Base-by-base conservation (phyloP, 2,797 vertebrate genomes). In the Rhincodon typus region DNA sequence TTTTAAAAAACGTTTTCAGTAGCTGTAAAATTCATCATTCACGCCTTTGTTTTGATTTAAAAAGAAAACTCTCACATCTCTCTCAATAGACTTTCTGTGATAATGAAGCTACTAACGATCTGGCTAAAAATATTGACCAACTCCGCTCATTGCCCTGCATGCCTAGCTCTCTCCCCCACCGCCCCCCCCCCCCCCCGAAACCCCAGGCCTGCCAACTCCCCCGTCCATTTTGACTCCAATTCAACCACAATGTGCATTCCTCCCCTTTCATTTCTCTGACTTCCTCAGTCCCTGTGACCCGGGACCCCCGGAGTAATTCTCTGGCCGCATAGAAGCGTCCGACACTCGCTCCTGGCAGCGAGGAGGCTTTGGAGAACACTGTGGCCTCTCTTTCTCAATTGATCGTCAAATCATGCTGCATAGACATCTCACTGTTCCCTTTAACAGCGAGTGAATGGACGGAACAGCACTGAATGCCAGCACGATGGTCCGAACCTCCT, bases 381-480 rank as follows among this genome's bases (percentile, higher is more conserved):
- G 90, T 42, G 62, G 62, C 90, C 66, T 93, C 90, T 93, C 90
- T 93, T 93, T 69, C 62, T 21, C 90, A 67, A 90, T 69, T 67
- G 34, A 93, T 66, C n/a, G 38, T 4, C 90, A 93, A 69, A 69
- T 42, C 3, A 38, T 10, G 66, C n/a, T 15, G 66, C 62, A 93
- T 93, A 93, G 90, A 42, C 66, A 42, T 69, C 62, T 38, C 90
- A 93, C 62, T 93, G 90, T 93, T 93, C 90, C n/a, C 66, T 66
- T 15, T 6, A 66, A 23, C n/a, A 67, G 90, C 19, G 2, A 69
- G 34, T 93, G 90, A 93, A 93, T 93, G 90, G 62, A 93, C 66
- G 90, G 90, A 69, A 25, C 66, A 69, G 2, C 62, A 3, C n/a
- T 69, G 8, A 69, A 93, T 93, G 90, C 90, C 62, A 93, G 62